These are phyloP conservation scores for Chaenodraco wilsoni DNA, from an alignment of 2,797 vertebrate species.

Conservation along the genomic window DNA sequence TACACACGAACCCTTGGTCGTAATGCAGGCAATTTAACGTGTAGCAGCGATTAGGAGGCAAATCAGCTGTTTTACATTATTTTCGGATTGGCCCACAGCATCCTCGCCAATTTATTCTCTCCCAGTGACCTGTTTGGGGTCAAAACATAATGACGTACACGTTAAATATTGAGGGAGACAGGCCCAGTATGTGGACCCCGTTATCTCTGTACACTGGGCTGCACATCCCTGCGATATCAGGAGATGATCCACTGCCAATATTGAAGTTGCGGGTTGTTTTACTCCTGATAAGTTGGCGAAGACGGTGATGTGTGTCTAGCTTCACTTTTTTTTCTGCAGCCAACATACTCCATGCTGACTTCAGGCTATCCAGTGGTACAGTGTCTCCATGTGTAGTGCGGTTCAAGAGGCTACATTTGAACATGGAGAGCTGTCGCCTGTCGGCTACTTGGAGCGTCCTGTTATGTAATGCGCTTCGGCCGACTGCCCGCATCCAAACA, in stretches of 20 bases:
- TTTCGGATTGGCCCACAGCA: not conserved
- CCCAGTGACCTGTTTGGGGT: slow-evolving; percentile 53
- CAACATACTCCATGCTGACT: slow-evolving; percentile 35
- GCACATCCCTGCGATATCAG: slow-evolving; percentile 27
- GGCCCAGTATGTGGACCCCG: slow-evolving; percentile 50
- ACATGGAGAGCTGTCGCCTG: slow-evolving; percentile 45
- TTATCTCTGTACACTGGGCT: slow-evolving; percentile 7
- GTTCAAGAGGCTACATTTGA: slow-evolving; percentile 49
- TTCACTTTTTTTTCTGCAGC: slow-evolving; percentile 37
- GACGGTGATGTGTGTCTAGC: slow-evolving; percentile 32
- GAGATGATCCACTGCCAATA: slow-evolving; percentile 27
- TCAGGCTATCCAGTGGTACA: slow-evolving; percentile 16
- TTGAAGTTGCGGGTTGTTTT: slow-evolving; percentile 62
- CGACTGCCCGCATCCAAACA: slow-evolving; percentile 57
- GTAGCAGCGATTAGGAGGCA: not conserved
- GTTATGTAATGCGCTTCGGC: slow-evolving; percentile 76
- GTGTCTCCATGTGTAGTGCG: slow-evolving; percentile 37
- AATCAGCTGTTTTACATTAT: not conserved
- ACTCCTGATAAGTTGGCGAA: slow-evolving; percentile 53
- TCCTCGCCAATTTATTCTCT: slow-evolving; percentile 10
- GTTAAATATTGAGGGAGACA: slow-evolving; percentile 40
- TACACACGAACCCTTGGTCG: slow-evolving; percentile 1
- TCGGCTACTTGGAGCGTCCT: slow-evolving; percentile 64
- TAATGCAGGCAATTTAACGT: slow-evolving; percentile 19
- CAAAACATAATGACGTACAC: slow-evolving; percentile 51